Percentiles rank a stretch among this genome's conserved stretches.
phyloP scores from a whole-genome alignment of 2,113 vertebrate species.

The Chionis minor region DNA sequence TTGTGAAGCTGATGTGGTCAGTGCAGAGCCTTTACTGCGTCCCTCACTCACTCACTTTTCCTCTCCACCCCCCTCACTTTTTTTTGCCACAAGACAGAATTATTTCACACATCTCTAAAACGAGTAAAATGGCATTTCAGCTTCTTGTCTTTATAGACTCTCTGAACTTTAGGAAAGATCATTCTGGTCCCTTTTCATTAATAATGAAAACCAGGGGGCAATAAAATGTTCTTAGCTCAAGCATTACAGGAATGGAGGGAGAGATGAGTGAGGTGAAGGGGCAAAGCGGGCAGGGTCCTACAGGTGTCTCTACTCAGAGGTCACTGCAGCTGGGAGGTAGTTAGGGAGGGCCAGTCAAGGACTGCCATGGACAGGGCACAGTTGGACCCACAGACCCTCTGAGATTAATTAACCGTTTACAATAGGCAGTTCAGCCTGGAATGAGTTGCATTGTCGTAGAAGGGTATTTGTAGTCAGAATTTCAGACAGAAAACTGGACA shows the following conservation, averaged over 20 bases:
- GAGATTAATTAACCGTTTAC: not conserved
- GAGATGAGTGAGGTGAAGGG: conserved; percentile 65
- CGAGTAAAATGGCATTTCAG: conserved; percentile 85
- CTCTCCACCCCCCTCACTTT: conserved; percentile 12
- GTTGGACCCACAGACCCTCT: not conserved
- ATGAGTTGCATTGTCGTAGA: rapidly evolving
- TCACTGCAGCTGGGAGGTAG: not conserved
- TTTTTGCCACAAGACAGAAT: conserved; percentile 78
- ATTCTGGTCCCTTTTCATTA: conserved; percentile 86
- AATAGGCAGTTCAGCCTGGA: not conserved
- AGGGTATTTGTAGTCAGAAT: not conserved
- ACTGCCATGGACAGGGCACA: not conserved
- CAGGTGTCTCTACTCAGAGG: conserved; percentile 60
- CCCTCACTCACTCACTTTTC: not conserved
- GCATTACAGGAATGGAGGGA: conserved; percentile 22
- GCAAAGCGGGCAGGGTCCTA: conserved; percentile 37
- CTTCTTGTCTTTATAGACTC: conserved; percentile 85
- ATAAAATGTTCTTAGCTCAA: conserved; percentile 79
- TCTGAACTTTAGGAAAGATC: conserved; percentile 88
- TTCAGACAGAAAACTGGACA: not conserved
- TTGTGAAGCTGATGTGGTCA: conserved; percentile 25
- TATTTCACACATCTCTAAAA: conserved; percentile 82
- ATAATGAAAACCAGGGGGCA: conserved; percentile 86
- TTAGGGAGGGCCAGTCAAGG: not conserved
- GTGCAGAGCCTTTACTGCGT: not conserved